Conservation (phyloP, 2,888 invertebrate species). For the Cactoblastis cactorum region DNA sequence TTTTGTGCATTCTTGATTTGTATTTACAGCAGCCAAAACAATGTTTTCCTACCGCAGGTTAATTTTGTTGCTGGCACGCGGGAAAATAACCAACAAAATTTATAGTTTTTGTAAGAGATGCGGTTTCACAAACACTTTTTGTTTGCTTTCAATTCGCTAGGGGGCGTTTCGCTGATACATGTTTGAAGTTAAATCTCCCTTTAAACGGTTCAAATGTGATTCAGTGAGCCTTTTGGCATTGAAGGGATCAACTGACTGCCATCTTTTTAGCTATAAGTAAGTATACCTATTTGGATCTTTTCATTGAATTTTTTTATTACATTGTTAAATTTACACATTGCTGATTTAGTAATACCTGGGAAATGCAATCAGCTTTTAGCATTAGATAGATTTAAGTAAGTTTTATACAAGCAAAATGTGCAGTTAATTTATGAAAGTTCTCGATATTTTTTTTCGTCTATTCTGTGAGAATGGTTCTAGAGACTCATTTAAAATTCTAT, state of each 20-base stretch:
- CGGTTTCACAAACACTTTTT: slow-evolving; percentile 66
- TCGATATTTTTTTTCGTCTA: too few species aligned
- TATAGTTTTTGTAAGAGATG: slow-evolving; percentile 59
- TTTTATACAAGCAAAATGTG: too few species aligned
- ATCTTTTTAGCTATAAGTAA: slow-evolving; percentile 41
- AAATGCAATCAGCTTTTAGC: too few species aligned
- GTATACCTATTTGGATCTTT: not conserved
- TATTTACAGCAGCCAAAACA: slow-evolving; percentile 26
- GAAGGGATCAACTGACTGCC: slow-evolving; percentile 44
- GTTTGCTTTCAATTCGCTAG: slow-evolving; percentile 71
- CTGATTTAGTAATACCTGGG: too few species aligned
- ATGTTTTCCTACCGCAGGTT: slow-evolving; percentile 29
- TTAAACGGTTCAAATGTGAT: slow-evolving; percentile 70
- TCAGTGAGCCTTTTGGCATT: slow-evolving; percentile 55
- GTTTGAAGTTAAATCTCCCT: slow-evolving; percentile 77
- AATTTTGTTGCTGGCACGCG: slow-evolving; percentile 36
- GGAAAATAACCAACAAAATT: slow-evolving; percentile 47
- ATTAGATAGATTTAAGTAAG: too few species aligned
- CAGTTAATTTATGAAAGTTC: too few species aligned
- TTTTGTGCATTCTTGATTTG: not conserved
- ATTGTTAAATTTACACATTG: not conserved
- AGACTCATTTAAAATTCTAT: too few species aligned
- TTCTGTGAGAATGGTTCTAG: too few species aligned
- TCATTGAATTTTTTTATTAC: not conserved
- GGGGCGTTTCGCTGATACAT: slow-evolving; percentile 57